These are phyloP conservation scores for Corythaeola cristata DNA, from an alignment of 2,113 vertebrate genomes.

Conservation along the genomic window DNA sequence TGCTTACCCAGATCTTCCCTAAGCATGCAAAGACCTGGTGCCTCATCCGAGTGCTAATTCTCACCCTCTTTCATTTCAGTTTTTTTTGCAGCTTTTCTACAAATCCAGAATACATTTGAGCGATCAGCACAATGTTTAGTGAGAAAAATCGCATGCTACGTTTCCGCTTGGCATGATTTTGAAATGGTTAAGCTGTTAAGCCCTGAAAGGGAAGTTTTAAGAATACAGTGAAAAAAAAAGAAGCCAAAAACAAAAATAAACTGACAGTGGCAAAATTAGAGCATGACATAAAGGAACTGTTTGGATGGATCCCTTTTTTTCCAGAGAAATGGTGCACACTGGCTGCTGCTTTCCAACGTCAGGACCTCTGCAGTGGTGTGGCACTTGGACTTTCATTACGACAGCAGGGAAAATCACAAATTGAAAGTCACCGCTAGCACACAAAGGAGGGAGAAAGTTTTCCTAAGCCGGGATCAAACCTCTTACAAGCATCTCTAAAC, in stretches of 20 bases:
- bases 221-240: conserved; percentile 25
- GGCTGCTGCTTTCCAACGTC: neutral
- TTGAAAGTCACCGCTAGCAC: neutral
- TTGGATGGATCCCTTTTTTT: conserved; percentile 21
- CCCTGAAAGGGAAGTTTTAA: conserved; percentile 66
- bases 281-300: conserved; percentile 6
- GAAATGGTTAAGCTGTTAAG: conserved; percentile 65
- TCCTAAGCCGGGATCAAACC: neutral
- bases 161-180: conserved; percentile 63
- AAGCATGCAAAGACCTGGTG: conserved; percentile 16
- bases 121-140: conserved; percentile 53
- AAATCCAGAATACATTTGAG: conserved; percentile 46
- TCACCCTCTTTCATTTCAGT: neutral
- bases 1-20: neutral
- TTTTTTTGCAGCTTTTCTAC: conserved; percentile 36
- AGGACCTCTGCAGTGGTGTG: neutral
- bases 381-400: neutral
- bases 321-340: neutral
- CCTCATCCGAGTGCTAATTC: conserved; percentile 18
- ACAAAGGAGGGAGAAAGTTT: neutral
- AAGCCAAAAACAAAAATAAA: conserved; percentile 47
- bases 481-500: neutral
- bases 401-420: neutral
- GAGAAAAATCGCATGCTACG: conserved; percentile 44
- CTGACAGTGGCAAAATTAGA: conserved; percentile 41